Percentiles rank a stretch among this genome's conserved stretches.
Conservation (phyloP, 2,113 vertebrate genomes). For the Bombycilla garrulus region DNA sequence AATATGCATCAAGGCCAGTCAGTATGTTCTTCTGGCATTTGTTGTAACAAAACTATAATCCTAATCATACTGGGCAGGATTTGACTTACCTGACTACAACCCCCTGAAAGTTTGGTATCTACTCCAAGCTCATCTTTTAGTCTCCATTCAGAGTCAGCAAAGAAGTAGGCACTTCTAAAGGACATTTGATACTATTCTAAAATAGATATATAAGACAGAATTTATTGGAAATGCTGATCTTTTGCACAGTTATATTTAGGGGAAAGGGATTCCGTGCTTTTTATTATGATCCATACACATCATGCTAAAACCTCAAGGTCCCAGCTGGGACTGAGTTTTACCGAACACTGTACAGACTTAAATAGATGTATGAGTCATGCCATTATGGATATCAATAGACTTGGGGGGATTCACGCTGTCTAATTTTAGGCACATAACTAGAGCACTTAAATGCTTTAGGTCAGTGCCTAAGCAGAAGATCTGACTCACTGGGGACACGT, state of each 20-base stretch:
- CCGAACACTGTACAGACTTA: not conserved
- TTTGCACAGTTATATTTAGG: not conserved
- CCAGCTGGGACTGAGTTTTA: not conserved
- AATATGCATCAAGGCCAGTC: not conserved
- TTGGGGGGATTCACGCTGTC: not conserved
- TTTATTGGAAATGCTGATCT: not conserved
- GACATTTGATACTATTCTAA: not conserved
- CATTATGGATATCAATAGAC: not conserved
- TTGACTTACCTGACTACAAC: not conserved
- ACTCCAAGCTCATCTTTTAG: not conserved
- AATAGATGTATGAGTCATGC: not conserved
- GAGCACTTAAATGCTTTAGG: not conserved
- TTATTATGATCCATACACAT: not conserved
- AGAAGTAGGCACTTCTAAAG: not conserved
- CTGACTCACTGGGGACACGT: not conserved
- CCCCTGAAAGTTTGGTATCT: not conserved
- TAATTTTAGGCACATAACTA: slow-evolving; percentile 4
- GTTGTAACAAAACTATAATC: not conserved
- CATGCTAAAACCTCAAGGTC: not conserved
- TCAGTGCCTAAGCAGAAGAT: not conserved
- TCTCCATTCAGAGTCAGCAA: not conserved
- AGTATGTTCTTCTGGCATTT: not conserved
- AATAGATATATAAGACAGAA: not conserved
- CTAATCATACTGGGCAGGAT: not conserved
- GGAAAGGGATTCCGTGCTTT: not conserved